Percentiles rank a stretch among this genome's conserved stretches.
phyloP scores from a whole-genome alignment of 2,888 invertebrate genomes.

The Mongoloraphidia duomilia region DNA sequence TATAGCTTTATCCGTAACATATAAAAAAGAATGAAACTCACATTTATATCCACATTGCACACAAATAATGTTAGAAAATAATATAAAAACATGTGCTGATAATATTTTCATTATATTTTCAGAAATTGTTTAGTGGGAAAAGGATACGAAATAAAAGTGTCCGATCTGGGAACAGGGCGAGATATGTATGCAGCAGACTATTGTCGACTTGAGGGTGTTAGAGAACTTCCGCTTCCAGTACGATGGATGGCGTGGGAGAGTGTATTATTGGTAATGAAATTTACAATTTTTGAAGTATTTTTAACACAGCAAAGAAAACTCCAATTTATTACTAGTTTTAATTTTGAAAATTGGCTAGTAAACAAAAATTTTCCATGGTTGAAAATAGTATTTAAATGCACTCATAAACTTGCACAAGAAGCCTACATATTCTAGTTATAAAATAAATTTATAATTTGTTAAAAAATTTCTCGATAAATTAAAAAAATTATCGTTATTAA shows the following conservation, averaged over 20 bases:
- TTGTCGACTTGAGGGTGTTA: conserved; percentile 56
- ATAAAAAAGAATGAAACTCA: too few relatives aligned
- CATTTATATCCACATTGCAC: too few relatives aligned
- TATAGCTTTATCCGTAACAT: too few relatives aligned
- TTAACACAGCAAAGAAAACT: conserved; percentile 3
- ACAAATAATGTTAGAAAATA: too few relatives aligned
- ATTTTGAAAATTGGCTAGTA: not conserved
- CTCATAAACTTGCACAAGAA: too few relatives aligned
- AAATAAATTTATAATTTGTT: too few relatives aligned
- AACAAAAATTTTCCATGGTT: too few relatives aligned
- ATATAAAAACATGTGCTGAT: too few relatives aligned
- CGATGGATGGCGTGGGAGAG: conserved; percentile 86
- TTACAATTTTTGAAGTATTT: not conserved
- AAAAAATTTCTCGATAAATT: too few relatives aligned
- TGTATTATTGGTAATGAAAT: conserved; percentile 45
- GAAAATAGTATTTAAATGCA: too few relatives aligned
- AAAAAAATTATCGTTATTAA: too few relatives aligned
- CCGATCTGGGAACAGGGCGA: conserved; percentile 59
- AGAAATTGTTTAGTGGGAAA: conserved; percentile 75
- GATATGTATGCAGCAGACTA: conserved; percentile 62
- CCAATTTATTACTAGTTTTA: conserved; percentile 13
- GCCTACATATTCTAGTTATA: too few relatives aligned
- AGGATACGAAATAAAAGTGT: conserved; percentile 56
- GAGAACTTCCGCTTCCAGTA: conserved; percentile 50
- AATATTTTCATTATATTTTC: conserved; percentile 10